A percentile compares a stretch with the other conserved stretches of the same genome.
phyloP scores from a whole-genome alignment of 2,888 invertebrate species.

The Acronicta alni region DNA sequence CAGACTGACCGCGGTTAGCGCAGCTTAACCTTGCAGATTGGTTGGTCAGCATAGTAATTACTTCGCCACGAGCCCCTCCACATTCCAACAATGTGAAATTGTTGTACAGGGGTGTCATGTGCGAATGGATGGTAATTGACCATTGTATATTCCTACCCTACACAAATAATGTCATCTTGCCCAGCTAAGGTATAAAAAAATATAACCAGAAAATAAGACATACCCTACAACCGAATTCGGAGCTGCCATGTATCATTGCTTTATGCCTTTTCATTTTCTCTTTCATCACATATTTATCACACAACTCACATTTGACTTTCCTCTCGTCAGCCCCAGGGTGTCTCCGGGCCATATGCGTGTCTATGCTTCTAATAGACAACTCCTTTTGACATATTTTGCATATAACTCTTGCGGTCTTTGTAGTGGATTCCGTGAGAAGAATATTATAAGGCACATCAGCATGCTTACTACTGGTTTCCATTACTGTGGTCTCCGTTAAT shows the following conservation, averaged over 20 bases:
- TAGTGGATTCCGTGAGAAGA: constrained; percentile 17
- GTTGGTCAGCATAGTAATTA: no score
- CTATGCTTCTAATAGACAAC: constrained; percentile 68
- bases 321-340: constrained; percentile 71
- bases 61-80: no score
- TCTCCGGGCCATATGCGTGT: constrained; percentile 62
- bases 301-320: constrained; percentile 71
- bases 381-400: constrained; percentile 72
- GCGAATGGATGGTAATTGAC: no score
- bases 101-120: no score
- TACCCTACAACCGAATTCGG: constrained; percentile 63
- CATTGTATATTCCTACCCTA: no score
- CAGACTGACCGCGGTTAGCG: no score
- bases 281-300: constrained; percentile 63
- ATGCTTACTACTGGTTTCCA: neutral
- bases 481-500: neutral
- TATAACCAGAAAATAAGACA: constrained; percentile 37
- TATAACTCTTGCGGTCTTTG: constrained; percentile 52
- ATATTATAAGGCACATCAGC: constrained; percentile 34
- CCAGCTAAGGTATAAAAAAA: no score
- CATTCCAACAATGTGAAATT: no score
- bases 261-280: constrained; percentile 64
- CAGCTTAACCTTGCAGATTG: no score
- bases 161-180: no score
- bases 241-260: constrained; percentile 57